These are phyloP conservation scores for Caenorhabditis drosophilae DNA, from an alignment of 2,888 invertebrate species.

Conservation along the genomic window DNA sequence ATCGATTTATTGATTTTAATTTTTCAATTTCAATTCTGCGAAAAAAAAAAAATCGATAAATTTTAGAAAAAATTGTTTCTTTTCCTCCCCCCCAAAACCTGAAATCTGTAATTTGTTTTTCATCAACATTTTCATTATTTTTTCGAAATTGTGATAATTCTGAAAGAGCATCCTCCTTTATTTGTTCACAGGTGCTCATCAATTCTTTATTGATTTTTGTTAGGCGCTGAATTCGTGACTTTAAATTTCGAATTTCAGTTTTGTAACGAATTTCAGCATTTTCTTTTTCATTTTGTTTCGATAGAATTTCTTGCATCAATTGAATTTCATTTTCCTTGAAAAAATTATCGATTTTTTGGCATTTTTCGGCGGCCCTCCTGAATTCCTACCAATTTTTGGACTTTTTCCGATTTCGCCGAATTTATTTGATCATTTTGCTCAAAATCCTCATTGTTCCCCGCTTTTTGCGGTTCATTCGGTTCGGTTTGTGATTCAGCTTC, in stretches of 20 bases:
- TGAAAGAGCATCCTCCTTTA: slow-evolving; percentile 44
- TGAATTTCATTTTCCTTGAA: slow-evolving; percentile 31
- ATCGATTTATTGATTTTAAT: slow-evolving; percentile 9
- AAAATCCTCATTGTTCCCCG: slow-evolving; percentile 17
- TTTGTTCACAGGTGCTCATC: slow-evolving; percentile 45
- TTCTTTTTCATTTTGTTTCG: slow-evolving; percentile 22
- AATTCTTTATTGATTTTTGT: slow-evolving; percentile 42
- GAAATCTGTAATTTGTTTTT: slow-evolving; percentile 16
- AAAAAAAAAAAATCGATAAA: neutral
- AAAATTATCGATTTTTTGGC: too few relatives aligned
- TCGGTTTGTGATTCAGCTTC: slow-evolving; percentile 18
- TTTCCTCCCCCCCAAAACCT: too few relatives aligned
- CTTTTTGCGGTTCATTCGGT: neutral
- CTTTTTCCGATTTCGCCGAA: slow-evolving; percentile 25
- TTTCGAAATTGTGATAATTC: slow-evolving; percentile 34
- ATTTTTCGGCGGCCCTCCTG: too few relatives aligned
- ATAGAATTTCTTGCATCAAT: slow-evolving; percentile 20
- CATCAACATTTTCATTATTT: slow-evolving; percentile 29
- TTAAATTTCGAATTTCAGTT: slow-evolving; percentile 39
- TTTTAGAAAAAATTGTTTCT: slow-evolving; percentile 2
- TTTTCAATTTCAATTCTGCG: slow-evolving; percentile 31
- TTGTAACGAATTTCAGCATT: slow-evolving; percentile 24
- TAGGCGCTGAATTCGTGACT: slow-evolving; percentile 23
- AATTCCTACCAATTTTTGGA: slow-evolving; percentile 9
- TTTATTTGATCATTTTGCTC: slow-evolving; percentile 3